Evolutionary conservation across 1,140 invertebrate genomes (phyloP).

Genomic region (Zaprionus taronus): DNA sequence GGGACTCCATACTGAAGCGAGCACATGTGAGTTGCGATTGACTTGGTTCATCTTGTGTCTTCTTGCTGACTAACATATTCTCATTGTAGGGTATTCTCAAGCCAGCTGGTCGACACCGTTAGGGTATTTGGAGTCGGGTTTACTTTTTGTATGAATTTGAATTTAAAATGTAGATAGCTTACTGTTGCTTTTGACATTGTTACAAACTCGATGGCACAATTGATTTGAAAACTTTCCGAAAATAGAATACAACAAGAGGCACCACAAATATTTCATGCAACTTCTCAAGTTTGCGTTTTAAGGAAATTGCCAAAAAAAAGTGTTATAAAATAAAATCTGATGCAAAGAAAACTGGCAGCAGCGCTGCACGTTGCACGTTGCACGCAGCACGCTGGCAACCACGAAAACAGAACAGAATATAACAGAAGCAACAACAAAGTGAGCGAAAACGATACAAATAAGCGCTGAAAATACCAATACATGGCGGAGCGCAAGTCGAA

Average conservation of each 20-base stretch:
- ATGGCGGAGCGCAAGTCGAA: constrained; percentile 63
- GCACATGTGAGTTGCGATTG: constrained; percentile 89
- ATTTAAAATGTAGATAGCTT: constrained; percentile 57
- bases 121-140: not conserved
- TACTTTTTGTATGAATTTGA: constrained; percentile 12
- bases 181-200: constrained; percentile 42
- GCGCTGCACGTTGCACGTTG: constrained; percentile 54
- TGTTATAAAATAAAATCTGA: constrained; percentile 49
- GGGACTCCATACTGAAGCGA: constrained; percentile 97
- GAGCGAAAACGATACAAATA: constrained; percentile 79
- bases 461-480: constrained; percentile 79
- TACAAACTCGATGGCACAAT: constrained; percentile 56
- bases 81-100: constrained; percentile 50
- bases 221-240: constrained; percentile 51
- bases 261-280: constrained; percentile 57
- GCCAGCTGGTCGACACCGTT: constrained; percentile 32
- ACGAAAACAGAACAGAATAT: constrained; percentile 46
- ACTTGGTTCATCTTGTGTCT: not conserved
- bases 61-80: not conserved
- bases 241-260: constrained; percentile 37
- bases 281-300: constrained; percentile 76
- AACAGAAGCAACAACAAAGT: constrained; percentile 70
- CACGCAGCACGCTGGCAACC: constrained; percentile 67
- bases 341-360: constrained; percentile 32
- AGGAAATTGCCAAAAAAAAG: constrained; percentile 64